phyloP scores from a whole-genome alignment of 1,140 invertebrate genomes.

The Oedothorax gibbosus region DNA sequence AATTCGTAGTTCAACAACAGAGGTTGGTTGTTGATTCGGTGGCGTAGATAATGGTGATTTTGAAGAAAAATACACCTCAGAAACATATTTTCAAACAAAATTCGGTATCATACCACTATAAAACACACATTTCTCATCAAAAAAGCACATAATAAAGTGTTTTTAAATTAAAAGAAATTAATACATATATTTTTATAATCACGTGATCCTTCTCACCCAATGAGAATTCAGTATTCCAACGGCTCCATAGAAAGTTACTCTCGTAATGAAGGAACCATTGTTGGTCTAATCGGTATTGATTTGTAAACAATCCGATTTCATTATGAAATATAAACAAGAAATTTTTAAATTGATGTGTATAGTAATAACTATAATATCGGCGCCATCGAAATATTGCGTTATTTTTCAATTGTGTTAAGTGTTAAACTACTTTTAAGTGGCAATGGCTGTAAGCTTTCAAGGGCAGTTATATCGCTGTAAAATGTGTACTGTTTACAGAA shows the following conservation, averaged over 20 bases:
- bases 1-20: too few relatives aligned
- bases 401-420: conserved; percentile 6
- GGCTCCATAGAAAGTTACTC: neutral
- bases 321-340: conserved; percentile 12
- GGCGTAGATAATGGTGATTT: too few relatives aligned
- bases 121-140: neutral
- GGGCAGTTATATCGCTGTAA: conserved; percentile 34
- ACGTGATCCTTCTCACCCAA: conserved; percentile 42
- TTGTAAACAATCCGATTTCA: conserved; percentile 44
- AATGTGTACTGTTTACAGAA: neutral
- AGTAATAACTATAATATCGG: neutral
- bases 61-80: neutral
- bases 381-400: neutral
- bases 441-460: conserved; percentile 42
- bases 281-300: conserved; percentile 36
- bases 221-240: conserved; percentile 16
- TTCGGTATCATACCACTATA: neutral
- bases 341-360: neutral
- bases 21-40: neutral
- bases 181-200: conserved; percentile 11
- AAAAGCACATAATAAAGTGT: neutral
- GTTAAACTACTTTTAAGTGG: conserved; percentile 5
- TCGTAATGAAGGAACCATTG: conserved; percentile 25
- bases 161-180: too few relatives aligned
- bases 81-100: neutral